A percentile compares a stretch with the other conserved stretches of the same genome.
Evolutionary conservation across 2,797 vertebrate genomes (phyloP).

Genomic region (Sebastes nivosus): DNA sequence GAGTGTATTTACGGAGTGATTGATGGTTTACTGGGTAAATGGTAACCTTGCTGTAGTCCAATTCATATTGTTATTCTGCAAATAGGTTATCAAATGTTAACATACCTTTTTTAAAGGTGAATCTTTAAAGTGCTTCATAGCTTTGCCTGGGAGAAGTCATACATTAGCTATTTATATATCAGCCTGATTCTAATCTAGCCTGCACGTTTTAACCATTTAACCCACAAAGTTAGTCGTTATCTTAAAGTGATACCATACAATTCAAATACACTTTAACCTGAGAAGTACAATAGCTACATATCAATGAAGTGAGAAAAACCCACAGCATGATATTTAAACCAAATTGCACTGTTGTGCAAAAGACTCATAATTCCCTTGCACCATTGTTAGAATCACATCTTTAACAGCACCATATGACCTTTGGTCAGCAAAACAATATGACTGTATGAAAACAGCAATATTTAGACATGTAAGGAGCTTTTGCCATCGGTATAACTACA

Average conservation of each 20-base stretch:
- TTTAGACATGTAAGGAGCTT: too few species aligned
- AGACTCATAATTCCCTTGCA: neutral
- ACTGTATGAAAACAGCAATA: too few species aligned
- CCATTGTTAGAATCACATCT: neutral
- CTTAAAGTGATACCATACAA: neutral
- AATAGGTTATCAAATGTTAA: neutral
- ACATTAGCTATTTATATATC: neutral
- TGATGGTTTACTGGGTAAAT: slow-evolving; percentile 43
- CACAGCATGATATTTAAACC: neutral
- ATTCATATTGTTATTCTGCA: neutral
- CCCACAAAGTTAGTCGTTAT: neutral
- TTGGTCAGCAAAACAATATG: too few species aligned
- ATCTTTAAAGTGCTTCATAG: neutral
- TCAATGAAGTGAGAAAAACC: too few species aligned
- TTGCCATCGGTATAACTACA: too few species aligned
- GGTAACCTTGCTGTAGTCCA: slow-evolving; percentile 5
- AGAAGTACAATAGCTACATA: too few species aligned
- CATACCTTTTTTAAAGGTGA: neutral
- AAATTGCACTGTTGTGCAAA: neutral
- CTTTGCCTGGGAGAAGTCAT: neutral
- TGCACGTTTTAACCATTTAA: neutral
- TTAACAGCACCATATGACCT: too few species aligned
- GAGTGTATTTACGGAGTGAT: slow-evolving; percentile 58
- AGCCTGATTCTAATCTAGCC: neutral
- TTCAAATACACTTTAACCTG: too few species aligned